Evolutionary conservation across 2,888 invertebrate species (phyloP).

Genomic region (Criorhina ranunculi): DNA sequence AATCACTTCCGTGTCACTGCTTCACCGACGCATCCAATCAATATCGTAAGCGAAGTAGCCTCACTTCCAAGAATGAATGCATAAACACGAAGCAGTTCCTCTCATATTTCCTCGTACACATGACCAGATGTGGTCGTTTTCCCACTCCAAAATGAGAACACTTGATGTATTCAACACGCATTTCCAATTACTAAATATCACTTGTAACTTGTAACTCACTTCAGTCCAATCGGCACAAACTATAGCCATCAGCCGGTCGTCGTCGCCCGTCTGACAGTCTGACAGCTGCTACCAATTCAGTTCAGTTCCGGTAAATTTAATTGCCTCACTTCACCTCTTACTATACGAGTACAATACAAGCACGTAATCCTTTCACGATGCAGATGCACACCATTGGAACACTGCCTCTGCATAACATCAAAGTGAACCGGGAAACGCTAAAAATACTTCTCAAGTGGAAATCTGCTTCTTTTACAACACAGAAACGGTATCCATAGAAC

Average conservation of each 20-base stretch:
- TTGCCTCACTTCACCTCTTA: slow-evolving; percentile 58
- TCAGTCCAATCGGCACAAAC: slow-evolving; percentile 13
- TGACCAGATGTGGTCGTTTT: slow-evolving; percentile 17
- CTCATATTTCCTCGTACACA: slow-evolving; percentile 28
- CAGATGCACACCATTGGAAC: slow-evolving; percentile 42
- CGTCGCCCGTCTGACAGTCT: slow-evolving; percentile 2
- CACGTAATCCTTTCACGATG: slow-evolving; percentile 47
- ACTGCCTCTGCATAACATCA: slow-evolving; percentile 44
- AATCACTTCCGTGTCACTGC: slow-evolving; percentile 22
- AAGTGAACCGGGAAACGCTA: slow-evolving; percentile 65
- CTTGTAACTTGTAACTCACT: slow-evolving; percentile 21
- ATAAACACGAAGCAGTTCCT: not conserved
- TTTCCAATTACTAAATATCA: slow-evolving; percentile 48
- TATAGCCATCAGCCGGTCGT: not conserved
- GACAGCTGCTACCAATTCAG: slow-evolving; percentile 61
- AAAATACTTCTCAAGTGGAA: slow-evolving; percentile 53
- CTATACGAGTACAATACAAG: not conserved
- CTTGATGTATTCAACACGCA: slow-evolving; percentile 49
- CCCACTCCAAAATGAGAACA: slow-evolving; percentile 15
- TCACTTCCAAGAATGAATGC: not conserved
- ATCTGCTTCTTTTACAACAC: slow-evolving; percentile 5
- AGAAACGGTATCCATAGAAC: slow-evolving; percentile 1
- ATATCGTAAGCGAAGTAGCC: slow-evolving; percentile 10
- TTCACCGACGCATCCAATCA: slow-evolving; percentile 4
- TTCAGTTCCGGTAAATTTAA: slow-evolving; percentile 71